These are phyloP conservation scores for Cacatua alba DNA, from an alignment of 2,113 vertebrate species.

Conservation along the genomic window DNA sequence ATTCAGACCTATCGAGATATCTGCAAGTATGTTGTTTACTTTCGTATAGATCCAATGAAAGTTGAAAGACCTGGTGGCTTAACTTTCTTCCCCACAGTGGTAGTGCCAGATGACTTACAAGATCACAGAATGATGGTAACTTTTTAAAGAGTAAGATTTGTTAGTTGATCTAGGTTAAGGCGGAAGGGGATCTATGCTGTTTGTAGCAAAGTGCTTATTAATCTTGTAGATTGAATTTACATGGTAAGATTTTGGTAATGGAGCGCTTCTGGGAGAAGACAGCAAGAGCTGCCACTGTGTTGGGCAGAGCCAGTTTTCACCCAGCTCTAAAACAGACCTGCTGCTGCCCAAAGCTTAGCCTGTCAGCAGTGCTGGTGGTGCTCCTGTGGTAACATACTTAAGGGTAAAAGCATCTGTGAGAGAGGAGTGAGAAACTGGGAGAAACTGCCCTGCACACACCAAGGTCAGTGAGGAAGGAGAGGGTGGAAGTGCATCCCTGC, in stretches of 20 bases:
- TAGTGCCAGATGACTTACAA: neutral
- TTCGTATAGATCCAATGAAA: neutral
- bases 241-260: neutral
- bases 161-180: neutral
- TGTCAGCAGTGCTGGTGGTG: neutral
- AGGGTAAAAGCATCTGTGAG: neutral
- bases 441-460: neutral
- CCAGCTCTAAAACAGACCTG: neutral
- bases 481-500: neutral
- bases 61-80: neutral
- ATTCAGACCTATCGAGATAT: conserved; percentile 95
- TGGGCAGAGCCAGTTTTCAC: neutral
- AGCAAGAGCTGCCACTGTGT: neutral
- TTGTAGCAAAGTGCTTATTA: neutral
- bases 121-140: neutral
- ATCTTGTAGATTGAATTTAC: neutral
- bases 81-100: neutral
- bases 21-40: conserved; percentile 87
- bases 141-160: neutral
- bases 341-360: neutral
- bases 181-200: neutral
- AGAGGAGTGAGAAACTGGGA: neutral
- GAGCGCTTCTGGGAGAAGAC: neutral
- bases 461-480: neutral
- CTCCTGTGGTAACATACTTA: neutral